Evolutionary conservation across 2,888 invertebrate species (phyloP).

Genomic region (Camptogramma bilineatum): DNA sequence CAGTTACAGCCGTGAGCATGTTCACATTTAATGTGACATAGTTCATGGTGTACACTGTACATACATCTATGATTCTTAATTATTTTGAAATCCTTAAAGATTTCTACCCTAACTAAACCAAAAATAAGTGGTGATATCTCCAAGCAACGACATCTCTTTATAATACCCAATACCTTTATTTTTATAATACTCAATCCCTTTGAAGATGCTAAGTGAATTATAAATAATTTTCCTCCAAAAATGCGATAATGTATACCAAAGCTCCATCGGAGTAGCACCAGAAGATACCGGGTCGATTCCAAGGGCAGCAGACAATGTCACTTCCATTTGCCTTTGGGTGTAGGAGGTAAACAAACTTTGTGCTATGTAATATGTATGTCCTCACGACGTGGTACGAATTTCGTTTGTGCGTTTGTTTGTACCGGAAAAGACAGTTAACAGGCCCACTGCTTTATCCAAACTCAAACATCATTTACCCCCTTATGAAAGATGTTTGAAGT

Average conservation of each 20-base stretch:
- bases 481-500: too few species aligned
- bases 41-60: too few species aligned
- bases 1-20: too few species aligned
- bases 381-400: conserved; percentile 16
- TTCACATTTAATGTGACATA: too few species aligned
- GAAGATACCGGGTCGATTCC: conserved; percentile 53
- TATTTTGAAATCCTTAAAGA: too few species aligned
- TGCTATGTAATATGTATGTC: conserved; percentile 37
- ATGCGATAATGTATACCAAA: conserved; percentile 11
- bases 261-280: conserved; percentile 27
- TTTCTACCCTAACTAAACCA: too few species aligned
- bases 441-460: background rate
- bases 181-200: background rate
- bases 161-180: background rate
- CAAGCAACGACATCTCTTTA: background rate
- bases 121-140: too few species aligned
- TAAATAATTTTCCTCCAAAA: background rate
- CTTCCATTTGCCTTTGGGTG: conserved; percentile 76
- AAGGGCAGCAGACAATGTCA: conserved; percentile 78
- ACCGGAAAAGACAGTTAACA: background rate
- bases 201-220: background rate
- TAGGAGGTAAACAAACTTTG: conserved; percentile 71
- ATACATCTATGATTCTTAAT: too few species aligned
- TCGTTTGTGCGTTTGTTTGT: conserved; percentile 21
- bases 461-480: too few species aligned